Conservation (phyloP, 2,888 invertebrate species). For the Proisotoma minuta region DNA sequence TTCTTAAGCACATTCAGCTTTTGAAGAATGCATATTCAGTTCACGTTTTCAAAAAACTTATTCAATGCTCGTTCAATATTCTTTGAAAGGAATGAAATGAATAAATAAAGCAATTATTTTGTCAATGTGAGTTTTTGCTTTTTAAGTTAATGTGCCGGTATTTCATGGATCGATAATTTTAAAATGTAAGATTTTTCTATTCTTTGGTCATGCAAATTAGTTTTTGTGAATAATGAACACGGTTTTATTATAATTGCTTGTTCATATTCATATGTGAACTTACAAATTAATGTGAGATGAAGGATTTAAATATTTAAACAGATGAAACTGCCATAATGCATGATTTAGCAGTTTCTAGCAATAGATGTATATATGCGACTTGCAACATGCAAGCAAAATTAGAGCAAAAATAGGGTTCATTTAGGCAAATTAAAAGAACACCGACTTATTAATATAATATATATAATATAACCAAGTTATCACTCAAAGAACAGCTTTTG, state of each 20-base stretch:
- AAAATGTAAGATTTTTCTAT: background rate
- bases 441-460: no score
- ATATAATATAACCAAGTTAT: background rate
- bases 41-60: background rate
- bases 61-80: background rate
- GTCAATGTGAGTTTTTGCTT: background rate
- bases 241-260: no score
- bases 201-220: background rate
- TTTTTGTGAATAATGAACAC: no score
- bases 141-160: background rate
- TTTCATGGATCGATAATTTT: background rate
- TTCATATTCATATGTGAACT: no score
- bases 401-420: no score
- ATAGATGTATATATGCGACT: no score
- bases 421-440: no score
- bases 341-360: no score
- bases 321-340: no score
- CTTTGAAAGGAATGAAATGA: background rate
- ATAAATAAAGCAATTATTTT: conserved; percentile 5
- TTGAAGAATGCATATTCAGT: background rate
- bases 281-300: no score
- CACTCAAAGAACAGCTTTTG: background rate
- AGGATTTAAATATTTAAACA: no score
- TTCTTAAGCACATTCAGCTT: background rate
- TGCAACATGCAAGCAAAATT: no score